Base-by-base conservation (phyloP, 2,797 vertebrate genomes). In the Etheostoma nigrum region DNA sequence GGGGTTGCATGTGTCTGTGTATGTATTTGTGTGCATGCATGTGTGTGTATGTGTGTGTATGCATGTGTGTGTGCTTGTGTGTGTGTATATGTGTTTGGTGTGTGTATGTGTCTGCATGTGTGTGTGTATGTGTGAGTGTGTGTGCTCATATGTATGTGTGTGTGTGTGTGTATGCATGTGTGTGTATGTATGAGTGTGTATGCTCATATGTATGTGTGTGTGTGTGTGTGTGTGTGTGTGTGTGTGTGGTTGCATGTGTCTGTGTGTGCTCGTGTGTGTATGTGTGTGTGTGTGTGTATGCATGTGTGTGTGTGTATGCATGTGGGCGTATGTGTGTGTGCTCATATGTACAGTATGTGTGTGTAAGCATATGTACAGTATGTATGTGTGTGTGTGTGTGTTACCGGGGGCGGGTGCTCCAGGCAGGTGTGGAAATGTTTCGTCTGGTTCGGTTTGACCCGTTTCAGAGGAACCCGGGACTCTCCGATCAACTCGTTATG, bases 401-500 rank as follows among this genome's bases (percentile, higher is more conserved):
- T 69, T 90, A 97, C 96, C 88, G 96, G 96, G 0, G 95, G 95
- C 3, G 95, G 96, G 59, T 95, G 95, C 73, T 97, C 96, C 74
- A 97, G 93, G 68, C 96, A 96, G 85, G 96, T 95, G 90, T 95
- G 95, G 91, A 96, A 97, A 36, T 94, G 96, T 79, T 96, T 96
- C 3, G 90, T 95, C 91, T 96, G 95, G 66, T 95, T 88, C 1
- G 95, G 94, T 88, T 96, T 96, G 45, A 97, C 91, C 4, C 96
- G 93, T 57, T 96, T 95, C 66, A 97, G 93, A 9, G 97, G 93
- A 19, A 97, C 95, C 0, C 96, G 88, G 1, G 95, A 97, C 76
- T 97, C 97, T 15, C 97, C 97, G 0, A 97, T 97, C 74, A 97
- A 94, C 90, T 97, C 96, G 12, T 97, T 97, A 87, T 97, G 97